Conservation (phyloP, 2,888 invertebrate genomes). For the Aphidoletes aphidimyza region DNA sequence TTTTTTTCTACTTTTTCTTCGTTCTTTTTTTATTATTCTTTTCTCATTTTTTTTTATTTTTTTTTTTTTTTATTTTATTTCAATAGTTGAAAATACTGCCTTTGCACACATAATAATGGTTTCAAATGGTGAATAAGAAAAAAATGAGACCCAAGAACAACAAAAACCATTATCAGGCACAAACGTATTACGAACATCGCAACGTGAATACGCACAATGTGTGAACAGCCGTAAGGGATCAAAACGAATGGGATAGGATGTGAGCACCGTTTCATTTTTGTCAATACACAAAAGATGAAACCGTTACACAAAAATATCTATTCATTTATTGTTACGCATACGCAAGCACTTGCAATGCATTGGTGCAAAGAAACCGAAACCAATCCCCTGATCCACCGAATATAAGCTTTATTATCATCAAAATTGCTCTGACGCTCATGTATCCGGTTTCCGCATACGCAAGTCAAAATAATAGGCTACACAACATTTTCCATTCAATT, state of each 20-base stretch:
- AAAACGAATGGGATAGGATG: slow-evolving; percentile 33
- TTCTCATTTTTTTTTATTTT: background rate
- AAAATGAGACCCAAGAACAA: no score
- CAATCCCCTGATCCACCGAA: background rate
- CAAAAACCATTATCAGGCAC: slow-evolving; percentile 47
- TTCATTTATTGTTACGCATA: slow-evolving; percentile 27
- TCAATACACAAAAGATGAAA: background rate
- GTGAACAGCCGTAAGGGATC: background rate
- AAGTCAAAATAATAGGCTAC: background rate
- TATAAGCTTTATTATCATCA: slow-evolving; percentile 40
- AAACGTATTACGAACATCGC: slow-evolving; percentile 8
- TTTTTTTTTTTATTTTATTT: slow-evolving; percentile 15
- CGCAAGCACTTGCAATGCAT: background rate
- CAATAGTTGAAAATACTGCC: slow-evolving; percentile 17
- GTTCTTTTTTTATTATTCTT: background rate
- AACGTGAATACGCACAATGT: slow-evolving; percentile 18
- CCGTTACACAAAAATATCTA: background rate
- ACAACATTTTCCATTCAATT: background rate
- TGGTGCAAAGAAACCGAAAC: background rate
- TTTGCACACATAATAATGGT: slow-evolving; percentile 43
- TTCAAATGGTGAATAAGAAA: background rate
- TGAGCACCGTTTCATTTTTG: slow-evolving; percentile 52
- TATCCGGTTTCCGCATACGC: slow-evolving; percentile 37
- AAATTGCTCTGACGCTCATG: slow-evolving; percentile 34
- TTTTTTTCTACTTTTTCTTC: background rate